Conservation (phyloP, 1,140 invertebrate genomes). For the Octopus bimaculoides region DNA sequence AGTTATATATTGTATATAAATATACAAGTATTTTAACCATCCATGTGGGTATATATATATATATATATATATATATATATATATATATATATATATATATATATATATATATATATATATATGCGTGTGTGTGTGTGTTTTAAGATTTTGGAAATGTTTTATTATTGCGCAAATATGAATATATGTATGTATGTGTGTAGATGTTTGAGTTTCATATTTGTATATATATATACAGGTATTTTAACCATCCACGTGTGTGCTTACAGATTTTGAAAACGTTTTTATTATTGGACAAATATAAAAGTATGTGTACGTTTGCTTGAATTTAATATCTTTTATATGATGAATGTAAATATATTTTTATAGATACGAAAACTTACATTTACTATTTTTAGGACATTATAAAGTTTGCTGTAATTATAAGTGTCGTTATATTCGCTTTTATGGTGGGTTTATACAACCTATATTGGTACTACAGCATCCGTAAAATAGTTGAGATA, state of each 20-base stretch:
- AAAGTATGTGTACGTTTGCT: neutral
- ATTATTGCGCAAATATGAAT: neutral
- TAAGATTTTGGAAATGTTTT: no score
- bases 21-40: neutral
- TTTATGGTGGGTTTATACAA: constrained; percentile 94
- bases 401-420: constrained; percentile 91
- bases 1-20: neutral
- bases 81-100: neutral
- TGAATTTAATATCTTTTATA: neutral
- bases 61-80: neutral
- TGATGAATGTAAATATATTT: neutral
- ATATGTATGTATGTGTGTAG: neutral
- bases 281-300: neutral
- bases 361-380: neutral
- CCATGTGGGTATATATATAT: neutral
- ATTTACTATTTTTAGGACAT: constrained; percentile 77
- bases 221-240: neutral
- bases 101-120: neutral
- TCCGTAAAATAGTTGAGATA: constrained; percentile 61
- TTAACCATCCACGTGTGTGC: neutral
- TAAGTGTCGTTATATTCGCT: constrained; percentile 88
- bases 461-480: constrained; percentile 93
- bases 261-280: no score
- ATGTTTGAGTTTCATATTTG: neutral
- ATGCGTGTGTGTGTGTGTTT: neutral